These are phyloP conservation scores for Mimas tiliae DNA, from an alignment of 2,888 invertebrate species.

Conservation along the genomic window DNA sequence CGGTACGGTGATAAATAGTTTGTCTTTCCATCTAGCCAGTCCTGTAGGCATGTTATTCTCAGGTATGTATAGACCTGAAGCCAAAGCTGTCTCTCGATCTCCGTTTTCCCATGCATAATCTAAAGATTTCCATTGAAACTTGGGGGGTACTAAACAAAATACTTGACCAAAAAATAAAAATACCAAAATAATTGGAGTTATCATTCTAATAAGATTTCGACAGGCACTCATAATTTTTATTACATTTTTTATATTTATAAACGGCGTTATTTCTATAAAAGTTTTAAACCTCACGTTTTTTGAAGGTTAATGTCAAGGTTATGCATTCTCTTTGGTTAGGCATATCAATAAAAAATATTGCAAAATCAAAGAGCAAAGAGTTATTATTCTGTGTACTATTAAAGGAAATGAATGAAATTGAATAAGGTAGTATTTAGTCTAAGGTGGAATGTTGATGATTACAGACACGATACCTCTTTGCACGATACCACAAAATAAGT, in stretches of 20 bases:
- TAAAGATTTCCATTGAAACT: slow-evolving; percentile 86
- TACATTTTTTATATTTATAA: not conserved
- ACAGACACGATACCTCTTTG: too few relatives aligned
- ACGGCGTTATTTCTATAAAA: too few relatives aligned
- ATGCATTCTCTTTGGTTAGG: too few relatives aligned
- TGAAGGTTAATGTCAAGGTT: too few relatives aligned
- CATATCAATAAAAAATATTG: too few relatives aligned
- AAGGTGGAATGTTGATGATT: too few relatives aligned
- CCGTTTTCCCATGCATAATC: slow-evolving; percentile 86
- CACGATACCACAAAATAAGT: too few relatives aligned
- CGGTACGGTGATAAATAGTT: slow-evolving; percentile 87
- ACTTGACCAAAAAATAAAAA: slow-evolving; percentile 35
- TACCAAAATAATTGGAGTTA: slow-evolving; percentile 31
- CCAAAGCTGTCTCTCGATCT: slow-evolving; percentile 79
- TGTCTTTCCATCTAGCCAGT: slow-evolving; percentile 87
- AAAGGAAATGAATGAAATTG: too few relatives aligned
- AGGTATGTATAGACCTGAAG: slow-evolving; percentile 82
- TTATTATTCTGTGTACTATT: too few relatives aligned
- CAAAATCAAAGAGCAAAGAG: too few relatives aligned
- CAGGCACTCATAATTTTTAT: not conserved
- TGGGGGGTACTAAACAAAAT: slow-evolving; percentile 58
- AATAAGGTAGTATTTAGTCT: too few relatives aligned
- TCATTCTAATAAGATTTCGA: not conserved
- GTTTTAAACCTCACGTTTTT: too few relatives aligned
- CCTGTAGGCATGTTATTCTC: slow-evolving; percentile 88